Base-by-base conservation (phyloP, 2,888 invertebrate species). In the Meliscaeva auricollis region DNA sequence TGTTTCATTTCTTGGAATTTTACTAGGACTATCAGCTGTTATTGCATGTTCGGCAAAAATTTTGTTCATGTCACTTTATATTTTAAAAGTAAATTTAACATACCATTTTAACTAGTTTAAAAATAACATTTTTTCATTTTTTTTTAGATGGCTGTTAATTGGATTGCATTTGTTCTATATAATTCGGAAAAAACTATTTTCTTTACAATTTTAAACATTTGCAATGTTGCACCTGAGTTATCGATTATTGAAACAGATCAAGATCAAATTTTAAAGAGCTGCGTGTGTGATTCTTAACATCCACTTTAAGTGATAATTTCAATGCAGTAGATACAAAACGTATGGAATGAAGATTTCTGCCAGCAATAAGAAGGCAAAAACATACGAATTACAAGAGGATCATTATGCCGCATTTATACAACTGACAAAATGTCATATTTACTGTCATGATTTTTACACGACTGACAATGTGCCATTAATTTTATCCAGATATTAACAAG, bases 21-120 rank as follows among this genome's bases (percentile, higher is more conserved):
- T 89, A 52, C 84, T 89, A 5, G 89, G 88, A 52, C 76, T 88
- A 17, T 89, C 89, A 32, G 87, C 89, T 41, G 87, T 89, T n/a
- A 76, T 89, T n/a, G 87, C 89, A 48, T 62, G 88, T 22, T 84
- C 89, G 22, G 88, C 89, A 69, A 87, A 88, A 20, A 60, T 88
- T 11, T 69, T 89, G 4, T 83, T 80, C 46, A 13, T 88, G 20
- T 75, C 88, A n/a, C 68, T 89, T n/a, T 56, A 87, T 35, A 48
- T 89, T 20, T 68, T 89, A 48, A 87, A 79, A 82, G 89, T 89
- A 87, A n/a, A 64, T 20, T n/a, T 15, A 9, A 62, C 11, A 17
- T 35, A 13, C 17, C 11, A 17, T 13, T 35, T 26, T 2, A 26
- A 26, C 26, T 4, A 26, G 26, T 26, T 26, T 26, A 26, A 11